phyloP scores from a whole-genome alignment of 2,113 vertebrate genomes.

The Ranitomeya variabilis region DNA sequence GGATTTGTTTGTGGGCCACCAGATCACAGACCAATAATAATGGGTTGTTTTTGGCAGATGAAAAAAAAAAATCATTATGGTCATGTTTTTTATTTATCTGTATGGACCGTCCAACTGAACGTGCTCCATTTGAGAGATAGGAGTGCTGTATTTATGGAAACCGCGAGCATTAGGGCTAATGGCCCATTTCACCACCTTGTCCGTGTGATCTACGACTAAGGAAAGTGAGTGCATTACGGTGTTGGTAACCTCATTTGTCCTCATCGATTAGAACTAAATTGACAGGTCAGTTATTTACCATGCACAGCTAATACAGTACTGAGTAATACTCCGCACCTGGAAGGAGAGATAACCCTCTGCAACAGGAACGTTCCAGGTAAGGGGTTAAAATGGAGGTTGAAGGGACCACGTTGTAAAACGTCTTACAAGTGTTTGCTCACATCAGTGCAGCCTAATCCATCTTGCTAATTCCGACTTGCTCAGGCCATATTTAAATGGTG shows the following conservation, averaged over 20 bases:
- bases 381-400: neutral
- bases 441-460: slow-evolving; percentile 39
- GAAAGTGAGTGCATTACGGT: slow-evolving; percentile 20
- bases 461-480: slow-evolving; percentile 31
- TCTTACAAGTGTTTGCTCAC: slow-evolving; percentile 29
- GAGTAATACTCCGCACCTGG: neutral
- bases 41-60: too few species aligned
- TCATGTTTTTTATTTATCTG: neutral
- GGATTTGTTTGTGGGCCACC: too few species aligned
- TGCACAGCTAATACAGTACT: slow-evolving; percentile 3
- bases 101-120: neutral
- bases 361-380: slow-evolving; percentile 13
- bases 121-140: neutral
- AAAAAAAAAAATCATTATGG: too few species aligned
- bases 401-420: slow-evolving; percentile 19
- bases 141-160: neutral
- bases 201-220: neutral
- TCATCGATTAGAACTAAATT: slow-evolving; percentile 30
- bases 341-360: neutral
- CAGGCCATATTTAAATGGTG: slow-evolving; percentile 13
- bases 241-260: slow-evolving; percentile 18
- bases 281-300: slow-evolving; percentile 35
- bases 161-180: neutral
- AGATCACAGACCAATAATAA: too few species aligned
- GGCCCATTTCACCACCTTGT: neutral